Conservation (phyloP, 1,140 invertebrate genomes). For the Sycobia sp. region DNA sequence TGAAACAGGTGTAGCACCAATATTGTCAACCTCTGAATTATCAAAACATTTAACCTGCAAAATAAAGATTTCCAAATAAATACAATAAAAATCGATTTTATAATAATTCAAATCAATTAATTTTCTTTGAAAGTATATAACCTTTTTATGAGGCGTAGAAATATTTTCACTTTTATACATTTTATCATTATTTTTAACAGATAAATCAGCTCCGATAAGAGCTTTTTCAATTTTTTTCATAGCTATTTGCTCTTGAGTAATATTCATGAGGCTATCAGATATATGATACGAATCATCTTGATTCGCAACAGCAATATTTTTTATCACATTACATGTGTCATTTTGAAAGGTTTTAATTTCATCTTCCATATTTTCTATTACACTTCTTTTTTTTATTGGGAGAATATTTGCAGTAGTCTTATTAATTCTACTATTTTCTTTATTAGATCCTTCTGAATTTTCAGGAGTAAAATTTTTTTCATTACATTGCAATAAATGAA, state of each 20-base stretch:
- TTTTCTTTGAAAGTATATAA: neutral
- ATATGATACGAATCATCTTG: conserved; percentile 10
- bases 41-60: conserved; percentile 6
- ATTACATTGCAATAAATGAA: conserved; percentile 14
- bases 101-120: neutral
- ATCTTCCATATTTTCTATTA: conserved; percentile 12
- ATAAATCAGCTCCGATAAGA: conserved; percentile 32
- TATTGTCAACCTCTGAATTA: conserved; percentile 28
- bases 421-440: conserved; percentile 16
- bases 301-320: neutral
- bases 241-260: conserved; percentile 38
- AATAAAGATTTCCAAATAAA: neutral
- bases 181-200: neutral
- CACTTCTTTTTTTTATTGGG: neutral
- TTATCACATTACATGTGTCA: neutral
- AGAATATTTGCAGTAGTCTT: neutral
- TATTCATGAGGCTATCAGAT: conserved; percentile 37
- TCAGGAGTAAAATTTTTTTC: neutral
- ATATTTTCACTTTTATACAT: neutral
- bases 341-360: neutral
- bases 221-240: conserved; percentile 42
- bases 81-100: neutral
- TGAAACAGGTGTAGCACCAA: conserved; percentile 22
- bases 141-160: conserved; percentile 20
- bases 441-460: conserved; percentile 15